These are phyloP conservation scores for Aldrovandia affinis DNA, from an alignment of 2,797 vertebrate genomes.

Conservation along the genomic window DNA sequence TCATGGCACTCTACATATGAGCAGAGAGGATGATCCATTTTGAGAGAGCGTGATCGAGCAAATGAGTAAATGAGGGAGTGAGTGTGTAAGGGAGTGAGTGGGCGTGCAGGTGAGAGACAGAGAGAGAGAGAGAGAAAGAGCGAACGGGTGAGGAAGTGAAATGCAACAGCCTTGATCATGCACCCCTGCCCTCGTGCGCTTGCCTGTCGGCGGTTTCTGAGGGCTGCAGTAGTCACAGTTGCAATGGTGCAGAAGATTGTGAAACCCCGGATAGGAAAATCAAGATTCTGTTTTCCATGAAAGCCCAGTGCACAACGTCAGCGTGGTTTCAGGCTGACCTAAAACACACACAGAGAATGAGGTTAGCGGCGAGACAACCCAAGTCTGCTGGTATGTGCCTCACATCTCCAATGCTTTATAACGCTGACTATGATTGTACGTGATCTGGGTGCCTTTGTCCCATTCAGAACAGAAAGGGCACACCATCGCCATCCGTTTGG, in stretches of 20 bases:
- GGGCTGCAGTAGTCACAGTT: slow-evolving; percentile 56
- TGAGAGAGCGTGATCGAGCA: background rate
- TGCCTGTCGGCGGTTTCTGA: background rate
- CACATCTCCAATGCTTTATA: background rate
- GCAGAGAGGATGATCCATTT: too few relatives aligned
- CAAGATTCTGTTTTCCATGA: slow-evolving; percentile 38
- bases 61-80: background rate
- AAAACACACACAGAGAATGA: background rate
- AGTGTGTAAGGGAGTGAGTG: background rate
- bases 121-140: slow-evolving; percentile 31
- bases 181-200: background rate
- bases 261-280: slow-evolving; percentile 41
- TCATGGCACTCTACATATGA: background rate
- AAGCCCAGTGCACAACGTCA: slow-evolving; percentile 1
- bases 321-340: slow-evolving; percentile 26
- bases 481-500: too few relatives aligned
- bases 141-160: background rate
- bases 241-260: slow-evolving; percentile 60
- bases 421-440: background rate
- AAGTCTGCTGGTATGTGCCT: background rate
- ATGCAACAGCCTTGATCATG: background rate
- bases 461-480: slow-evolving; percentile 17
- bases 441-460: background rate
- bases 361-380: background rate
- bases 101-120: slow-evolving; percentile 35